phyloP scores from a whole-genome alignment of 1,140 invertebrate species.

The Diabrotica undecimpunctata region DNA sequence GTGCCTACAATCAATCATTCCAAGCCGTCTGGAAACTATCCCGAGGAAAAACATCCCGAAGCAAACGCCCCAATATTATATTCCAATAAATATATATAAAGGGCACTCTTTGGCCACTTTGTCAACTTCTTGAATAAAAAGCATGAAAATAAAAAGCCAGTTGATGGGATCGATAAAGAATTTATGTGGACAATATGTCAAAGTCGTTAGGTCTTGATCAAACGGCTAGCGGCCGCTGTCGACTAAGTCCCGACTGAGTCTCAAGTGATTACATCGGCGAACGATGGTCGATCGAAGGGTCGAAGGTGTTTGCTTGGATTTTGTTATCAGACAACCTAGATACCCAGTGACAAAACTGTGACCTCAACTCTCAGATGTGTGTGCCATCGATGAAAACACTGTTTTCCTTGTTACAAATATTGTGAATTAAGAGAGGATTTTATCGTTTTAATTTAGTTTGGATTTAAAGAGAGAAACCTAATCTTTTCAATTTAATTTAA shows the following conservation, averaged over 20 bases:
- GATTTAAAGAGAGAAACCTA: no score
- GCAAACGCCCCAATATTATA: background rate
- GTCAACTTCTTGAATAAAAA: slow-evolving; percentile 2
- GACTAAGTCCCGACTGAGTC: background rate
- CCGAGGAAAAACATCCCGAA: background rate
- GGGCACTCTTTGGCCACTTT: background rate
- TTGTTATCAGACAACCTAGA: background rate
- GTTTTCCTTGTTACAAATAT: no score
- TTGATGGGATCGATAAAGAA: background rate
- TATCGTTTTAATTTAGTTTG: no score
- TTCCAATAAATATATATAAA: background rate
- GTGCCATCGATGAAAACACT: background rate
- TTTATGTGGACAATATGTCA: background rate
- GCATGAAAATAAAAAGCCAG: background rate
- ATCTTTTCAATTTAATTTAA: no score
- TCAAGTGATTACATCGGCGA: background rate
- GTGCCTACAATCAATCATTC: no score
- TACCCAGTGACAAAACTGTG: background rate
- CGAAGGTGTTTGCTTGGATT: background rate
- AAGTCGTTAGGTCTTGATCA: slow-evolving; percentile 2
- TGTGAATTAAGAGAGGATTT: no score
- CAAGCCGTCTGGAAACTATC: no score
- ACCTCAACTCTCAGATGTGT: background rate
- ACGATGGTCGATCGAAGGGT: background rate
- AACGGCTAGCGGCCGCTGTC: background rate